A percentile compares a stretch with the other conserved stretches of the same genome.
These are phyloP conservation scores for Stigmatopora nigra DNA, from an alignment of 2,113 vertebrate species.

Conservation along the genomic window DNA sequence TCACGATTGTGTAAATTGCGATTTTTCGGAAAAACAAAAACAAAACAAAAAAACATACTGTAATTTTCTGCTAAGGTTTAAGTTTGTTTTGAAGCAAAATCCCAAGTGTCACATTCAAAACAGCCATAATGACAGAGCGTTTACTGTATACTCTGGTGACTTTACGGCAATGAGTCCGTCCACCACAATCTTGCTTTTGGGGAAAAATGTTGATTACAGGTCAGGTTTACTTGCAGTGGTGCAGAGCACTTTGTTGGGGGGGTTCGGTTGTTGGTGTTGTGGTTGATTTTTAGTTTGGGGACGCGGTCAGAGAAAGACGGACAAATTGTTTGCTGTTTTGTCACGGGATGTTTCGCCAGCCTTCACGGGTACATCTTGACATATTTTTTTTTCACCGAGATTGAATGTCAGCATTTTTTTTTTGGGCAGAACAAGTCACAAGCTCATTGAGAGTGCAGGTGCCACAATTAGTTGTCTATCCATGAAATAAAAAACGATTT, in stretches of 20 bases:
- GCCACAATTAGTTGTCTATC: neutral
- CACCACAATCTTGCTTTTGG: constrained; percentile 24
- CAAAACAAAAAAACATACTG: neutral
- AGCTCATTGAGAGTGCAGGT: constrained; percentile 46
- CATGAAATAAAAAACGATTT: neutral
- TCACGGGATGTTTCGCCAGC: neutral
- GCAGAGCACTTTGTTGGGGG: neutral
- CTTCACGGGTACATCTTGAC: neutral
- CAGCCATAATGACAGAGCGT: constrained; percentile 45
- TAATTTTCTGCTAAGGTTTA: neutral
- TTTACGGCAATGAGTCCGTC: constrained; percentile 30
- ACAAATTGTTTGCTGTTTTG: constrained; percentile 8
- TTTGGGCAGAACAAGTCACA: constrained; percentile 20
- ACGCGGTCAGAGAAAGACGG: constrained; percentile 1
- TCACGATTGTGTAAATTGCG: neutral
- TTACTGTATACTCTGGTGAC: constrained; percentile 19
- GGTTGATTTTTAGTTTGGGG: neutral
- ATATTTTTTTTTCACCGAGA: neutral
- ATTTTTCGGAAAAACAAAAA: neutral
- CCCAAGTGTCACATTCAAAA: constrained; percentile 16
- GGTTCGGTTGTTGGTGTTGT: constrained; percentile 11
- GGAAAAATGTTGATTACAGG: constrained; percentile 55
- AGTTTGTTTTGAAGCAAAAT: constrained; percentile 7
- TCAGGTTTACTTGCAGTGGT: constrained; percentile 30
- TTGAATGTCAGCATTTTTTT: constrained; percentile 3